These are phyloP conservation scores for Cepaea hortensis DNA, from an alignment of 2,888 invertebrate genomes.

Conservation along the genomic window DNA sequence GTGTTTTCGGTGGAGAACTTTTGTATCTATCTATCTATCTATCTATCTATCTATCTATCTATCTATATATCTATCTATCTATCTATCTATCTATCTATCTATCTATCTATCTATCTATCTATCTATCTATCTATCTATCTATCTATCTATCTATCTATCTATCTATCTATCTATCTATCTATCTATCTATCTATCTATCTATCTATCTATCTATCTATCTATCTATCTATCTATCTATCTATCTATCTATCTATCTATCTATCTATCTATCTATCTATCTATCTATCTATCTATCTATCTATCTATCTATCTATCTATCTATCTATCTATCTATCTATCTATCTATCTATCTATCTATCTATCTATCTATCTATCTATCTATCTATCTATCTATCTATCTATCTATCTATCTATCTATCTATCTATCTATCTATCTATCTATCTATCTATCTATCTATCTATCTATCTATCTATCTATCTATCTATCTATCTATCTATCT, in stretches of 20 bases:
- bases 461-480: no score
- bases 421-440: no score
- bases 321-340: no score
- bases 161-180: neutral
- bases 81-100: slow-evolving; percentile 1
- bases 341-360: no score
- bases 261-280: slow-evolving; percentile 1
- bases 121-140: slow-evolving; percentile 1
- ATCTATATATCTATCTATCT: neutral
- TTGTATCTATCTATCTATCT: neutral
- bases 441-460: no score
- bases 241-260: slow-evolving; percentile 1
- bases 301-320: neutral
- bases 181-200: neutral
- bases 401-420: no score
- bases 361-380: no score
- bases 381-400: no score
- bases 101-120: slow-evolving; percentile 1
- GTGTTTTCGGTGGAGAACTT: neutral
- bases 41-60: slow-evolving; percentile 1
- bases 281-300: neutral
- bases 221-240: neutral
- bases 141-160: neutral
- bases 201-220: neutral
- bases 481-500: no score